A percentile compares a stretch with the other conserved stretches of the same genome.
These are phyloP conservation scores for Albula goreensis DNA, from an alignment of 2,113 vertebrate genomes.

Conservation along the genomic window DNA sequence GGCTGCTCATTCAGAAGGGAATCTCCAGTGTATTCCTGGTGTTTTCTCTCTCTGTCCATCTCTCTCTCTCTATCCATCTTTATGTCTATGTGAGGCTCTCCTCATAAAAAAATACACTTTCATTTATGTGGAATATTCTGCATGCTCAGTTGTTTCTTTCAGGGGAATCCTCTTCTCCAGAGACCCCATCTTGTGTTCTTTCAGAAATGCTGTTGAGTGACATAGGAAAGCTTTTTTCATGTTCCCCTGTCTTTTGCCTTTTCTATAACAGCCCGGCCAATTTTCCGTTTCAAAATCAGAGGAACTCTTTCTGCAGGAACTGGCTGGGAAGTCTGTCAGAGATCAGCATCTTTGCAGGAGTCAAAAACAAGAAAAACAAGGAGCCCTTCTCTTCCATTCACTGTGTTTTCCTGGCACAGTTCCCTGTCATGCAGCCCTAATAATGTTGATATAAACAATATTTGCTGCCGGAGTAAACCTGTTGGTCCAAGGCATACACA, in stretches of 20 bases:
- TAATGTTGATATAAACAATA: background rate
- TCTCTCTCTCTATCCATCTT: no score
- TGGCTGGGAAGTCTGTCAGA: background rate
- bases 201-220: conserved; percentile 2
- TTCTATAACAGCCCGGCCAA: background rate
- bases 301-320: background rate
- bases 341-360: background rate
- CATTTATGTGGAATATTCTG: background rate
- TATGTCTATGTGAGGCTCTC: conserved; percentile 1
- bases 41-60: background rate
- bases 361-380: background rate
- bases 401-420: background rate
- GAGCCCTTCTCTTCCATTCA: background rate
- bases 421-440: background rate
- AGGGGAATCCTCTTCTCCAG: background rate
- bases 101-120: background rate
- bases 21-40: conserved; percentile 14
- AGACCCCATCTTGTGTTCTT: conserved; percentile 13
- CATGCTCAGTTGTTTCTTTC: background rate
- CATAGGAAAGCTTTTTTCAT: conserved; percentile 1
- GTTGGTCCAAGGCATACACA: background rate
- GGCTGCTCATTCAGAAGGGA: background rate
- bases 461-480: background rate
- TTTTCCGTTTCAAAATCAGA: background rate
- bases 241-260: background rate